Evolutionary conservation across 1,140 invertebrate species (phyloP).

Genomic region (Periplaneta americana): DNA sequence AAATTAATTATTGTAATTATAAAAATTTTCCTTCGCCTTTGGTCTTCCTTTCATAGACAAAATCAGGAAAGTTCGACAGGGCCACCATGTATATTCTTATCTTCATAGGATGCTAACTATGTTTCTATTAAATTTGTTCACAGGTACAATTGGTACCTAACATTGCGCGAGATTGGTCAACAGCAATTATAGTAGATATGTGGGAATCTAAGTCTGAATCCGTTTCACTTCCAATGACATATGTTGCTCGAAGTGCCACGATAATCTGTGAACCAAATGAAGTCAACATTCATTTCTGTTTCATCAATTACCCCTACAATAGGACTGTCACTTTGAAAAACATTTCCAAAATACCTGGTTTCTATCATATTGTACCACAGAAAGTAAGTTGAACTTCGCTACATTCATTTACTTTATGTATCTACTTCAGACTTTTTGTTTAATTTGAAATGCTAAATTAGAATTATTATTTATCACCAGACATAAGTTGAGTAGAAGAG

Average conservation of each 20-base stretch:
- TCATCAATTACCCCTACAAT: slow-evolving; percentile 31
- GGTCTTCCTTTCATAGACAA: too few relatives aligned
- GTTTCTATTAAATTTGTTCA: not conserved
- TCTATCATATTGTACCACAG: slow-evolving; percentile 33
- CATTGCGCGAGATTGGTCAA: slow-evolving; percentile 20
- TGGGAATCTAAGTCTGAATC: slow-evolving; percentile 29
- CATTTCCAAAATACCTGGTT: slow-evolving; percentile 30
- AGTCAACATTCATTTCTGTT: slow-evolving; percentile 29
- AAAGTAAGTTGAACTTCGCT: slow-evolving; percentile 24
- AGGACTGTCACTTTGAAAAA: slow-evolving; percentile 29
- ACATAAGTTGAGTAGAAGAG: too few relatives aligned
- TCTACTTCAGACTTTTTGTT: too few relatives aligned
- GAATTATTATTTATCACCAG: too few relatives aligned
- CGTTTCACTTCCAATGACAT: slow-evolving; percentile 27
- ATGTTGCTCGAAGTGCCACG: slow-evolving; percentile 23
- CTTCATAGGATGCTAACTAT: too few relatives aligned
- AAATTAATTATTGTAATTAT: too few relatives aligned
- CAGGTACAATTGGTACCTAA: slow-evolving; percentile 32
- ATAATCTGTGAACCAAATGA: slow-evolving; percentile 27
- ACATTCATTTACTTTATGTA: too few relatives aligned
- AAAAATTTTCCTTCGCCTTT: too few relatives aligned
- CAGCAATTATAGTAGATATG: slow-evolving; percentile 26
- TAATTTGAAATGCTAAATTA: too few relatives aligned
- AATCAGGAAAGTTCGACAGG: too few relatives aligned
- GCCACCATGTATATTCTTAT: too few relatives aligned